phyloP scores from a whole-genome alignment of 2,113 vertebrate species.

The Trogon surrucura region DNA sequence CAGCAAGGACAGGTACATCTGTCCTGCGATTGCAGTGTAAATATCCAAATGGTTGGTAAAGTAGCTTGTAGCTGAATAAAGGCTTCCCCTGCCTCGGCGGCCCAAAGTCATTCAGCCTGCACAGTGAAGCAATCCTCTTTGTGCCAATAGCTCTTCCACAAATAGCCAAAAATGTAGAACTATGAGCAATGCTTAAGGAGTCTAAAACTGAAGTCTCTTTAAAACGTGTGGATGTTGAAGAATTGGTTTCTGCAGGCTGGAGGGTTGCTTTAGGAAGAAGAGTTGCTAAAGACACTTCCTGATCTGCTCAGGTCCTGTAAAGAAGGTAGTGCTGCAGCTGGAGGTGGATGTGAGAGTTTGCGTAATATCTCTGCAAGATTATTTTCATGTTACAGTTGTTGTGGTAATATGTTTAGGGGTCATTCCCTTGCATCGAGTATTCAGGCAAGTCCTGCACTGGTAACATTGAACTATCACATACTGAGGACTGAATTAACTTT shows the following conservation, averaged over 20 bases:
- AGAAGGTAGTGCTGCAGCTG: background rate
- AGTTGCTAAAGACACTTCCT: background rate
- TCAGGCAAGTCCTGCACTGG: background rate
- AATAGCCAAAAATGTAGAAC: background rate
- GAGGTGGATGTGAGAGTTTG: background rate
- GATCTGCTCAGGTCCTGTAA: background rate
- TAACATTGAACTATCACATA: background rate
- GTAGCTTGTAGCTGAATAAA: background rate
- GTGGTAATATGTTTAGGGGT: background rate
- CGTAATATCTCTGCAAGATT: background rate
- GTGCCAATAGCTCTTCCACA: background rate
- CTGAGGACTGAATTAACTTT: background rate
- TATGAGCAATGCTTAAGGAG: background rate
- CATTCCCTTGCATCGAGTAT: fast-evolving
- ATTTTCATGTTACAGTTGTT: background rate
- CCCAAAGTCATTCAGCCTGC: background rate
- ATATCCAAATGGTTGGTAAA: background rate
- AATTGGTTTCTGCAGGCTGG: background rate
- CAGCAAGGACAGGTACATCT: background rate
- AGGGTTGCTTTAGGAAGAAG: background rate
- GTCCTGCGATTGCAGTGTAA: background rate
- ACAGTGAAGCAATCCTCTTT: background rate
- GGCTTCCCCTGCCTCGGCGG: background rate
- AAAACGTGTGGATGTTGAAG: fast-evolving
- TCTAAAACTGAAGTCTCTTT: background rate